These are phyloP conservation scores for Sthenelais limicola DNA, from an alignment of 2,888 invertebrate genomes.

Conservation along the genomic window DNA sequence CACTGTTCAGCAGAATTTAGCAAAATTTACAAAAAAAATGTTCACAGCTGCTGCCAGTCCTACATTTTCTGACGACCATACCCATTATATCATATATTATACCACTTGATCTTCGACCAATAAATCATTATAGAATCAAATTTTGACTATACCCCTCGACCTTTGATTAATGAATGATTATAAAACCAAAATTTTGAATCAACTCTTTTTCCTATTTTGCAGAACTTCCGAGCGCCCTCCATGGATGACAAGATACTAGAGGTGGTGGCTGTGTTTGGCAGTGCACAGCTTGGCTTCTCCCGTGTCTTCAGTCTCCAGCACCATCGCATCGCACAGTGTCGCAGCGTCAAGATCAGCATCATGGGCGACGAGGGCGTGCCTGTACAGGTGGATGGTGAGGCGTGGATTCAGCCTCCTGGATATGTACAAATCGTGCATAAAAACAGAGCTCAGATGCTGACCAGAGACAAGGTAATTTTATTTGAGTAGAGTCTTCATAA, in stretches of 20 bases:
- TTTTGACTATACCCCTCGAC: no score
- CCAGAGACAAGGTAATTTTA: constrained; percentile 82
- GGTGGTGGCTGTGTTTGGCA: constrained; percentile 97
- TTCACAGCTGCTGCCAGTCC: no score
- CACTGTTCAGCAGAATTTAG: no score
- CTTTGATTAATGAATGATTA: no score
- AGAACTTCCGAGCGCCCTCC: constrained; percentile 89
- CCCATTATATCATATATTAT: no score
- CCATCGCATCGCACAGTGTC: constrained; percentile 95
- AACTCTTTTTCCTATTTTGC: constrained; percentile 45
- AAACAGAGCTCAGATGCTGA: constrained; percentile 96
- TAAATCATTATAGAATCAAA: no score
- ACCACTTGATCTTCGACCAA: no score
- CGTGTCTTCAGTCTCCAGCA: constrained; percentile 95
- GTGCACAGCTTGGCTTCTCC: constrained; percentile 97
- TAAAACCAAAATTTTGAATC: not conserved
- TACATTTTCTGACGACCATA: no score
- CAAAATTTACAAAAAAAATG: no score
- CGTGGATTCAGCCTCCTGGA: constrained; percentile 97
- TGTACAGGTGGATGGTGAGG: constrained; percentile 97
- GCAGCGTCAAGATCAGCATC: constrained; percentile 95
- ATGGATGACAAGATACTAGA: constrained; percentile 97
- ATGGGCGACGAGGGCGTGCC: constrained; percentile 90
- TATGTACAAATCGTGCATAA: constrained; percentile 96
- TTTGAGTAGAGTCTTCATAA: no score